Base-by-base conservation (phyloP, 2,113 vertebrate species). In the Riparia riparia region DNA sequence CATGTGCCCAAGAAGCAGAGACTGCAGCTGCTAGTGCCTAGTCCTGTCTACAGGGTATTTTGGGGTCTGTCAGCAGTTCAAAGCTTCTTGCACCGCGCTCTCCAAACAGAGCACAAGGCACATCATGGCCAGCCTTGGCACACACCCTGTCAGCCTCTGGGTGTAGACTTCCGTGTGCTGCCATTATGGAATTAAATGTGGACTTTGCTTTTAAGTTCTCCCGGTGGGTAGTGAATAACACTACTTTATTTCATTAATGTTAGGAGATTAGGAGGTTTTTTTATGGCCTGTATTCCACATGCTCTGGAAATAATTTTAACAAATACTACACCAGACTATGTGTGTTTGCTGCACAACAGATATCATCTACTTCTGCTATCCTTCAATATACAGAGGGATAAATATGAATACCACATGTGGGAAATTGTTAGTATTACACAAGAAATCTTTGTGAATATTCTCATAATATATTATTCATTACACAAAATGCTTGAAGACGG, bases 391-490 rank as follows among this genome's bases (percentile, higher is more conserved):
- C 45, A 83, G 80, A 72, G 54, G 91, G 87, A 90, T 89, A 80
- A 86, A 90, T 89, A 96, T 68, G 92, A 96, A 93, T 95, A 70
- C 86, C 91, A 84, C 70, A 74, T 63, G 76, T 91, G 89, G 94
- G 70, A 94, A 95, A 96, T 54, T 66, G 82, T 90, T 94, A 95
- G 78, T 95, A 87, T 82, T 93, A 49, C 78, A 93, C 42, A 90
- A 89, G 92, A 94, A 95, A 95, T 89, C 89, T 71, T 69, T 51
- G 61, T 80, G 89, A 90, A 85, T 85, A 91, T 76, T 69, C 72
- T 41, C n/a, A 1, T 61, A 90, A 91, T 92, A 80, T 86, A 96
- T 97, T 96, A 95, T 95, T 90, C 94, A 93, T 94, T 91, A 93
- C 90, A 94, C 53, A 47, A 6, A 89, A 56, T 54, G 65, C 95